These are phyloP conservation scores for Plutomurus gul DNA, from an alignment of 1,140 invertebrate genomes.

Conservation along the genomic window DNA sequence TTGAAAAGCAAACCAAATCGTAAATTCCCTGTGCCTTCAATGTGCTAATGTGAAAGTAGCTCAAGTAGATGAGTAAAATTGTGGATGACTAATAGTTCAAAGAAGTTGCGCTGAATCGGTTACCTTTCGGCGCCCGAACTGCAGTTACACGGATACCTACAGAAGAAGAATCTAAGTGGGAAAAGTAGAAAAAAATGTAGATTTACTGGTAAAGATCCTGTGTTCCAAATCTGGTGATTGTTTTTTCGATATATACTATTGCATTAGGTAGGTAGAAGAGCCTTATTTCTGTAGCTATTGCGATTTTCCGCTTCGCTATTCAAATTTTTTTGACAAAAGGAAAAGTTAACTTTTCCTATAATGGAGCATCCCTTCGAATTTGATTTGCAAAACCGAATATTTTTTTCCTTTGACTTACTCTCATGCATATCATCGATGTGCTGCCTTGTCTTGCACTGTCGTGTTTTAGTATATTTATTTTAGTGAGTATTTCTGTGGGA, in stretches of 20 bases:
- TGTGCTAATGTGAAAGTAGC: neutral
- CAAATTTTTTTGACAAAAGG: constrained; percentile 2
- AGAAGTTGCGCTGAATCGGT: constrained; percentile 2
- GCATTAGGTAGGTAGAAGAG: no score
- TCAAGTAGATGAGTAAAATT: neutral
- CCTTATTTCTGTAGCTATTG: neutral
- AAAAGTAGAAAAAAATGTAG: constrained; percentile 1
- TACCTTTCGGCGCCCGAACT: neutral
- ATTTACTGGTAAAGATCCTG: neutral
- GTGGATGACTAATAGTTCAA: neutral
- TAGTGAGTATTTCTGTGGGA: neutral
- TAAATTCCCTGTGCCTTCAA: neutral
- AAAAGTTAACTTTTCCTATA: neutral
- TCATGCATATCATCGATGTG: neutral
- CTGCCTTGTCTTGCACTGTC: neutral
- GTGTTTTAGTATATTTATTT: neutral
- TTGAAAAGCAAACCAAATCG: constrained; percentile 8
- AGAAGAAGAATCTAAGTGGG: neutral
- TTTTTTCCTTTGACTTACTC: neutral
- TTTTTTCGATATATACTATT: constrained; percentile 4
- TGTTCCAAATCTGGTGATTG: neutral
- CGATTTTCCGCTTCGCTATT: neutral
- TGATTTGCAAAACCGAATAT: neutral
- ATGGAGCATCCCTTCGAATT: neutral
- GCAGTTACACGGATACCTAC: neutral